Percentiles rank a stretch among this genome's conserved stretches.
phyloP scores from a whole-genome alignment of 2,888 invertebrate genomes.

The Synanthedon myopaeformis region DNA sequence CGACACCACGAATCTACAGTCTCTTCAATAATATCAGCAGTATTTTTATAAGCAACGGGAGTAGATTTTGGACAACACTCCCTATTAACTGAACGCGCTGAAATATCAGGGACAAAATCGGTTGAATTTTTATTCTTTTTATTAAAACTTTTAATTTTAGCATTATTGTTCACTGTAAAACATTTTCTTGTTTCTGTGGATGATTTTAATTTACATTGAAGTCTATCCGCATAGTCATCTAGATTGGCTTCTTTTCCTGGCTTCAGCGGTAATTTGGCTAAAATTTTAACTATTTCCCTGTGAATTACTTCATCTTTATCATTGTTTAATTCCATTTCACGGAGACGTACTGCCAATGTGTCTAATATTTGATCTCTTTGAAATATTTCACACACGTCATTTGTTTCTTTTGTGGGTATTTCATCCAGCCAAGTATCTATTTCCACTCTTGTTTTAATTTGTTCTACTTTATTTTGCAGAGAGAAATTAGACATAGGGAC shows the following conservation, averaged over 20 bases:
- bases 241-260: conserved; percentile 15
- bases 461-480: conserved; percentile 31
- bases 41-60: conserved; percentile 15
- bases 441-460: conserved; percentile 39
- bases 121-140: conserved; percentile 15
- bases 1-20: conserved; percentile 36
- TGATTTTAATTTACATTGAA: conserved; percentile 24
- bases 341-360: conserved; percentile 31
- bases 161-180: conserved; percentile 5
- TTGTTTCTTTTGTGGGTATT: conserved; percentile 24
- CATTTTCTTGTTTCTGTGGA: conserved; percentile 26
- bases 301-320: conserved; percentile 22
- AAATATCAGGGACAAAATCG: conserved; percentile 14
- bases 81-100: conserved; percentile 1
- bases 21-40: conserved; percentile 31
- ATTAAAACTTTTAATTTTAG: conserved; percentile 8
- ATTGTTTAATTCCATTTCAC: conserved; percentile 29
- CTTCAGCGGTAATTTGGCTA: conserved; percentile 28
- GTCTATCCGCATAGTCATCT: conserved; percentile 18
- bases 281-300: conserved; percentile 35
- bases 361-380: conserved; percentile 31
- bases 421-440: conserved; percentile 36
- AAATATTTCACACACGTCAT: conserved; percentile 19
- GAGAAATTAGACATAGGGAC: conserved; percentile 30
- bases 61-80: conserved; percentile 8